Evolutionary conservation across 2,797 vertebrate genomes (phyloP), one percentile per base, ranked within the genome.

Genomic region (Gobio occitaniae): DNA sequence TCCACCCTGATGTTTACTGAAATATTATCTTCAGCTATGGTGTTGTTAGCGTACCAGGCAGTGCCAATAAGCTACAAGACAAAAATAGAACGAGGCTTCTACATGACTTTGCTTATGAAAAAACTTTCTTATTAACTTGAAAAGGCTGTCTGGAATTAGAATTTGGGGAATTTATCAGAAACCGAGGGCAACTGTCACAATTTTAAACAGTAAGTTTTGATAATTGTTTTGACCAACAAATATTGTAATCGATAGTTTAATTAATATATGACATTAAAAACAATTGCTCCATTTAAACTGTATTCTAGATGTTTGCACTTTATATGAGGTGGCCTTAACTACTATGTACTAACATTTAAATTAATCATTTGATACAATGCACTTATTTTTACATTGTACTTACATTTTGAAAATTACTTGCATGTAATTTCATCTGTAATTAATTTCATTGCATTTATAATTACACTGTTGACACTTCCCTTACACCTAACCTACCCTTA

Each of bases 1-100:
- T 91, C 13, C 84, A 97, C 92, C 80, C 86, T 92, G 86, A 97
- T 91, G 47, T 71, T 88, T 7, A 97, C 92, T 1, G 92, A 92
- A 86, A 97, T 91, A 11, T 91, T 91, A 0, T 86, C 88, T 91
- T 97, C 96, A 17, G 95, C 83, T 15, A 80, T n/a, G 9, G 17
- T 78, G 44, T 86, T 82, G 19, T 92, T 86, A 10, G 0, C 16
- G 77, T 47, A 91, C 66, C n/a, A 83, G 47, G 89, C 92, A 48
- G 80, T 5, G 80, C 86, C 91, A 11, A 36, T 78, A 48, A 92
- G 79, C 92, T 93, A 82, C 36, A 59, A 86, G 47, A 68, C 47
- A 54, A 85, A 70, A 48, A 54, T 36, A 19, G 41, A 77, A 21
- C 15, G 16, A n/a, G 54, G n/a, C 25, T 29, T 63, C 25, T 13